phyloP scores from a whole-genome alignment of 2,113 vertebrate genomes.

The Megaptera novaeangliae region DNA sequence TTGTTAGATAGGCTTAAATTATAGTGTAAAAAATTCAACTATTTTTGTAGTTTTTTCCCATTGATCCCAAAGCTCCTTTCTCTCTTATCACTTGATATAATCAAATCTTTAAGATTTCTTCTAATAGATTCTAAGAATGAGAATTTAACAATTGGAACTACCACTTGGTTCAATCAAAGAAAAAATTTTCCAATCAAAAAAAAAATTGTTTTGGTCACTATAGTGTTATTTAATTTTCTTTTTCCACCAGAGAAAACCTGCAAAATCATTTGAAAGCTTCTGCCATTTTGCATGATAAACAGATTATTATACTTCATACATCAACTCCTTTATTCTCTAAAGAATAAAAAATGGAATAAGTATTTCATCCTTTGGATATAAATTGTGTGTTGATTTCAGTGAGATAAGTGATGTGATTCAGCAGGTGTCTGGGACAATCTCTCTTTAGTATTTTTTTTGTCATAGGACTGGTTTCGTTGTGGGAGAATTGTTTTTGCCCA shows the following conservation, averaged over 20 bases:
- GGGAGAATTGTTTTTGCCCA: neutral
- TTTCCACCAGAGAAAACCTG: neutral
- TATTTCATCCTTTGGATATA: neutral
- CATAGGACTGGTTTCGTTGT: neutral
- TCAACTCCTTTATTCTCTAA: neutral
- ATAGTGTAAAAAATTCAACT: neutral
- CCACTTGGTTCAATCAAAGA: neutral
- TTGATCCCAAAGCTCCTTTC: neutral
- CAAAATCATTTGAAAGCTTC: neutral
- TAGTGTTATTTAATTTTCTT: neutral
- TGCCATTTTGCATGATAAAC: neutral
- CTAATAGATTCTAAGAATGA: neutral
- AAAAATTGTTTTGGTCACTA: neutral
- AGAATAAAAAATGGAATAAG: neutral
- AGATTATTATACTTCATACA: neutral
- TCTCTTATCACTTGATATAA: neutral
- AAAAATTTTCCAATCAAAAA: neutral
- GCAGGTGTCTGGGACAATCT: neutral
- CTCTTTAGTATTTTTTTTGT: neutral
- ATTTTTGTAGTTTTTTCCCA: neutral
- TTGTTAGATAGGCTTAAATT: neutral
- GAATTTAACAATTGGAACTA: neutral
- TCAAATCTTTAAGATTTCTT: neutral
- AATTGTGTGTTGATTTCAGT: neutral
- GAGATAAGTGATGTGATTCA: neutral